These are phyloP conservation scores for Disparrhopalites patrizii DNA, from an alignment of 2,888 invertebrate genomes.

Conservation along the genomic window DNA sequence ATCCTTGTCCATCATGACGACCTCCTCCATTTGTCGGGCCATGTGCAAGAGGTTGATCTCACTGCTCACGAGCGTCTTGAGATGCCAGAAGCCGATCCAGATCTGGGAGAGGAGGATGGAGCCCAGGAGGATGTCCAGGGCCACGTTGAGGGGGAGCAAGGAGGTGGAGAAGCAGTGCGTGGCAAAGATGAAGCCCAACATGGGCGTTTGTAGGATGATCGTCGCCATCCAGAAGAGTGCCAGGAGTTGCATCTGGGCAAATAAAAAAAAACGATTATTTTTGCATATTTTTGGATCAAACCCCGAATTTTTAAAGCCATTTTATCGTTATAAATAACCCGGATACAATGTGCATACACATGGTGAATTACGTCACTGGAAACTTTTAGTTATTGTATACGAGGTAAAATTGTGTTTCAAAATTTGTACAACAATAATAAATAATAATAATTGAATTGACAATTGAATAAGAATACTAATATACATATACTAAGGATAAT, in stretches of 20 bases:
- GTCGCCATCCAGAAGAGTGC: constrained; percentile 26
- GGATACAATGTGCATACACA: not conserved
- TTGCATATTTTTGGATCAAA: too few relatives aligned
- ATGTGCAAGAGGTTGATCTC: constrained; percentile 20
- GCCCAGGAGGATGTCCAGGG: constrained; percentile 18
- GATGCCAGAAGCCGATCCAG: constrained; percentile 23
- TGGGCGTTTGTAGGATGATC: constrained; percentile 21
- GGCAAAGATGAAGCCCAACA: constrained; percentile 26
- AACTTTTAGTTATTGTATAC: too few relatives aligned
- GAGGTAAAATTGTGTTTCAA: too few relatives aligned
- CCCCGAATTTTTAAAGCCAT: too few relatives aligned
- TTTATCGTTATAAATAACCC: too few relatives aligned
- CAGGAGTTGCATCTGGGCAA: constrained; percentile 21
- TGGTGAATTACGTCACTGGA: too few relatives aligned
- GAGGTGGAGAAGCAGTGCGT: constrained; percentile 19
- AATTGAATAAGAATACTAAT: too few relatives aligned
- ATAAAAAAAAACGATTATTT: too few relatives aligned
- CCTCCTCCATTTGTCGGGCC: constrained; percentile 22
- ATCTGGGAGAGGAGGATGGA: constrained; percentile 15
- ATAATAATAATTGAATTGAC: too few relatives aligned
- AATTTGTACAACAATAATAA: too few relatives aligned
- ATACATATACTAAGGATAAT: too few relatives aligned
- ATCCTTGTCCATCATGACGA: not conserved
- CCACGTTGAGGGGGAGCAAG: constrained; percentile 10
- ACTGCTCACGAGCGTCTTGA: constrained; percentile 19